These are phyloP conservation scores for Drosophila neonasuta DNA, from an alignment of 2,888 invertebrate species.

Conservation along the genomic window DNA sequence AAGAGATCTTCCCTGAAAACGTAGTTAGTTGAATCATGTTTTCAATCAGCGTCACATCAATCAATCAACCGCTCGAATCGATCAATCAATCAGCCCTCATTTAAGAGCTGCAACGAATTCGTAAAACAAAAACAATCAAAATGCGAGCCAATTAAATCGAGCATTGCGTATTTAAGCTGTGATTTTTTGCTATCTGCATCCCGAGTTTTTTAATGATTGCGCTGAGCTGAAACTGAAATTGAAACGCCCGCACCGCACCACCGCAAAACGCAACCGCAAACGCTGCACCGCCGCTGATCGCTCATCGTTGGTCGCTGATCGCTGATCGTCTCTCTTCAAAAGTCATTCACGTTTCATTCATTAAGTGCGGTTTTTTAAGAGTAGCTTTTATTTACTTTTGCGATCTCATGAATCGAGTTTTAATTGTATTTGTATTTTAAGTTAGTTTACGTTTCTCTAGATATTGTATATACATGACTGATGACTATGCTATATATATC, in stretches of 20 bases:
- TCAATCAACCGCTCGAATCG: slow-evolving; percentile 35
- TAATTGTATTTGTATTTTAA: slow-evolving; percentile 41
- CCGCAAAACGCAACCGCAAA: slow-evolving; percentile 18
- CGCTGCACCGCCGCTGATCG: slow-evolving; percentile 6
- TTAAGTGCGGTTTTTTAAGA: slow-evolving; percentile 40
- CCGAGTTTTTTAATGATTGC: slow-evolving; percentile 45
- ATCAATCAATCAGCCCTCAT: slow-evolving; percentile 71
- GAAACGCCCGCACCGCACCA: slow-evolving; percentile 34
- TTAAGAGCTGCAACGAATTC: slow-evolving; percentile 52
- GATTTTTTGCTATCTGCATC: slow-evolving; percentile 50
- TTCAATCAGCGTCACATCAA: slow-evolving; percentile 36
- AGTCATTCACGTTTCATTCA: slow-evolving; percentile 48
- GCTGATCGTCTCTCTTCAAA: slow-evolving; percentile 4
- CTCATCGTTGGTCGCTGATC: slow-evolving; percentile 2
- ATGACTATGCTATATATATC: slow-evolving; percentile 16
- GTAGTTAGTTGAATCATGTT: slow-evolving; percentile 34
- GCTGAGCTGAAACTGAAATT: slow-evolving; percentile 34
- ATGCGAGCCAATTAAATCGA: slow-evolving; percentile 37
- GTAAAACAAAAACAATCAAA: slow-evolving; percentile 52
- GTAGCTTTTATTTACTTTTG: slow-evolving; percentile 47
- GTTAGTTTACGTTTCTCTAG: slow-evolving; percentile 29
- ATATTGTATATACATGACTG: slow-evolving; percentile 24
- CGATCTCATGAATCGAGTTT: slow-evolving; percentile 11
- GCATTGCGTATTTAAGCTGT: slow-evolving; percentile 32
- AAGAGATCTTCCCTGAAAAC: not conserved